A percentile compares a stretch with the other conserved stretches of the same genome.
Conservation (phyloP, 2,888 invertebrate species). For the Operophtera brumata region DNA sequence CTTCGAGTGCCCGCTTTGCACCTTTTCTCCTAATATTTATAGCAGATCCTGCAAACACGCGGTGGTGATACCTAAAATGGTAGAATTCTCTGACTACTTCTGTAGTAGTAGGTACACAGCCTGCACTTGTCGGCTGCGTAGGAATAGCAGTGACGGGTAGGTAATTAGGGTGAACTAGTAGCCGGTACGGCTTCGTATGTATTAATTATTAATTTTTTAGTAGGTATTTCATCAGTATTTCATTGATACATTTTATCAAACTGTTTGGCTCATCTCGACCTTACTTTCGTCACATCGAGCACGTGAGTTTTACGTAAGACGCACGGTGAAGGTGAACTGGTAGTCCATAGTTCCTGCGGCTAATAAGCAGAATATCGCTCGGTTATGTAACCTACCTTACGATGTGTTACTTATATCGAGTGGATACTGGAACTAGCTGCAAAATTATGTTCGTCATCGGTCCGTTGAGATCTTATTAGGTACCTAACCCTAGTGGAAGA, state of each 20-base stretch:
- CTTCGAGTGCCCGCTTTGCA: no score
- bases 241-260: background rate
- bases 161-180: no score
- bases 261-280: background rate
- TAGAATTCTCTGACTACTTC: no score
- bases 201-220: background rate
- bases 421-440: no score
- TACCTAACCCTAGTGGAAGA: no score
- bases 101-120: no score
- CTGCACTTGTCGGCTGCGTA: no score
- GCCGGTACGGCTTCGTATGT: no score
- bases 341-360: conserved; percentile 12
- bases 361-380: conserved; percentile 4
- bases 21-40: no score
- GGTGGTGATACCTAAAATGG: no score
- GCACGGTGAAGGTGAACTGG: conserved; percentile 17
- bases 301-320: conserved; percentile 10
- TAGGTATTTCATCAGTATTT: background rate
- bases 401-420: background rate
- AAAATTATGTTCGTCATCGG: background rate
- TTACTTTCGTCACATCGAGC: background rate
- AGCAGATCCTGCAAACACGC: no score
- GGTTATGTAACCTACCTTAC: background rate
- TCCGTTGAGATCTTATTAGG: background rate
- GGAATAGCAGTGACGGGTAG: no score